Conservation (phyloP, 2,888 invertebrate genomes). For the Hirtodrosophila cameraria region DNA sequence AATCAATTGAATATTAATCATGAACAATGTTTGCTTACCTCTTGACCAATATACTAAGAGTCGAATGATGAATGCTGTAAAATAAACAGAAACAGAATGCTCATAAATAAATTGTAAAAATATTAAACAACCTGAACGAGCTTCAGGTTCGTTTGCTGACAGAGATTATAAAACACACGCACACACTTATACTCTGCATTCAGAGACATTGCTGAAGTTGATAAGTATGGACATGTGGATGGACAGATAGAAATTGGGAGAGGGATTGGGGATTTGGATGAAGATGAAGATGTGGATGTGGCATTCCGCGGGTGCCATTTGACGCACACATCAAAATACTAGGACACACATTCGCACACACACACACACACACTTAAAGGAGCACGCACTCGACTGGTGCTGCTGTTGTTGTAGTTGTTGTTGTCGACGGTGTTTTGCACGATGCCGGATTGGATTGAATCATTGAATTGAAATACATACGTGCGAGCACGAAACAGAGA, state of each 20-base stretch:
- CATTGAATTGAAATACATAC: constrained; percentile 78
- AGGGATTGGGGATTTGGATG: constrained; percentile 1
- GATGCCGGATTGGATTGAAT: constrained; percentile 68
- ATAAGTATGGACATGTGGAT: constrained; percentile 34
- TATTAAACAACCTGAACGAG: constrained; percentile 23
- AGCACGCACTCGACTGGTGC: constrained; percentile 18
- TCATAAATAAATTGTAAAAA: constrained; percentile 23
- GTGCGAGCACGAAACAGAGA: constrained; percentile 68
- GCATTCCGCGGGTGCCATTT: constrained; percentile 43
- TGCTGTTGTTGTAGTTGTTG: constrained; percentile 10
- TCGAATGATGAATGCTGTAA: constrained; percentile 10
- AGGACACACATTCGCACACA: constrained; percentile 24
- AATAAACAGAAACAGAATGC: neutral
- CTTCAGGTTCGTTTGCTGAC: constrained; percentile 28
- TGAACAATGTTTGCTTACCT: constrained; percentile 34
- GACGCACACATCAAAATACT: constrained; percentile 44
- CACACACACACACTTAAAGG: neutral
- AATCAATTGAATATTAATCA: constrained; percentile 2
- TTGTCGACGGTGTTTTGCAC: constrained; percentile 43
- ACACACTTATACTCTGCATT: neutral
- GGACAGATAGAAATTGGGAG: neutral
- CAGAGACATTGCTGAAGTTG: constrained; percentile 26
- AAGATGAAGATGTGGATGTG: constrained; percentile 19
- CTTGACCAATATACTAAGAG: constrained; percentile 5
- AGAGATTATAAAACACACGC: constrained; percentile 14